Conservation (phyloP, 2,797 vertebrate genomes). For the Sciurus vulgaris region DNA sequence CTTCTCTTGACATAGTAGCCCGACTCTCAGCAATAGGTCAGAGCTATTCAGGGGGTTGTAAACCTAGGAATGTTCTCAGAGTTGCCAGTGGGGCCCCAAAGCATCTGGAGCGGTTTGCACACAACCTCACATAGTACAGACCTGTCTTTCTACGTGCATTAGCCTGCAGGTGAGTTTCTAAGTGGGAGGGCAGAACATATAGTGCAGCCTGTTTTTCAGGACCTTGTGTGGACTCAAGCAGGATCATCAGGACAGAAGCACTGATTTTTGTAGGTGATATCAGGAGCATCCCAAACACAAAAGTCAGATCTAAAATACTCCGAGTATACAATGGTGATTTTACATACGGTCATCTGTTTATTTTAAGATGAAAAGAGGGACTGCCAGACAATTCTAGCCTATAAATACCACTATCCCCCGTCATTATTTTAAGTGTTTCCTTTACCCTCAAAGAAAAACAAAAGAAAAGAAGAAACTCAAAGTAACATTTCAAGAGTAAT, state of each 20-base stretch:
- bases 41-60: conserved; percentile 73
- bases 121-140: conserved; percentile 60
- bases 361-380: conserved; percentile 67
- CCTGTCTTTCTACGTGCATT: conserved; percentile 67
- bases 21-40: conserved; percentile 85
- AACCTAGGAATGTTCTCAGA: conserved; percentile 82
- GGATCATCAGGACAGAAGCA: background rate
- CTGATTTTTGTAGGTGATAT: background rate
- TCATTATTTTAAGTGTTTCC: conserved; percentile 78
- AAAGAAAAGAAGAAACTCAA: background rate
- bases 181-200: conserved; percentile 32
- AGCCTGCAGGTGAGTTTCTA: conserved; percentile 65
- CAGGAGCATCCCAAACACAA: background rate
- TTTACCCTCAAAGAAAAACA: conserved; percentile 59
- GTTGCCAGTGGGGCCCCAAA: conserved; percentile 77
- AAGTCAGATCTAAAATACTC: conserved; percentile 55
- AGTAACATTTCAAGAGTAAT: conserved; percentile 73
- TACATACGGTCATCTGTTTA: conserved; percentile 63
- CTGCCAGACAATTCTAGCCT: conserved; percentile 47
- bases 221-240: background rate
- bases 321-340: conserved; percentile 31
- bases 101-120: conserved; percentile 60
- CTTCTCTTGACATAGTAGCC: conserved; percentile 80
- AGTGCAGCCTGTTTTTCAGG: background rate
- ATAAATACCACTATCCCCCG: conserved; percentile 65